phyloP scores from a whole-genome alignment of 2,888 invertebrate genomes.

The Brachypterus glaber region DNA sequence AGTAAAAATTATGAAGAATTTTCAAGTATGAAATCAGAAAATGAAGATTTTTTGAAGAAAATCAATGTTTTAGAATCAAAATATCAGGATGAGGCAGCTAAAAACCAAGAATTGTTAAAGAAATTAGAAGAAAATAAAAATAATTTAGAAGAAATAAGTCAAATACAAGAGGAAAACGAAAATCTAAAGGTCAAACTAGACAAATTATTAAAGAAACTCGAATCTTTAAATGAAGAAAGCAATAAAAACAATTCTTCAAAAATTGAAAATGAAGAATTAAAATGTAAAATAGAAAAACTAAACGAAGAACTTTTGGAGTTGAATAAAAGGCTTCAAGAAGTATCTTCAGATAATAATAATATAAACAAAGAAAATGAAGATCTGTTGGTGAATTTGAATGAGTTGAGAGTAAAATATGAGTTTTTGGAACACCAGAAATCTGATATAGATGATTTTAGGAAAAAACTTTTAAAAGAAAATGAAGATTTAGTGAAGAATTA shows the following conservation, averaged over 20 bases:
- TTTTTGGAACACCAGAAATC: slow-evolving; percentile 24
- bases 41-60: no score
- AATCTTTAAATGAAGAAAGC: slow-evolving; percentile 14
- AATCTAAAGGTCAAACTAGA: slow-evolving; percentile 15
- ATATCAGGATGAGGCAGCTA: no score
- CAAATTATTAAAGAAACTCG: slow-evolving; percentile 17
- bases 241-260: neutral
- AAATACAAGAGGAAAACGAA: slow-evolving; percentile 15
- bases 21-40: no score
- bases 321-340: slow-evolving; percentile 27
- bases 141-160: slow-evolving; percentile 4
- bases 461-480: slow-evolving; percentile 12
- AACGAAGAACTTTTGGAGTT: slow-evolving; percentile 29
- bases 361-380: slow-evolving; percentile 32
- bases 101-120: slow-evolving; percentile 6
- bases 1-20: no score
- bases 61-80: no score
- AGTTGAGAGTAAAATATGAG: slow-evolving; percentile 30
- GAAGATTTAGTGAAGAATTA: slow-evolving; percentile 4
- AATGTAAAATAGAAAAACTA: slow-evolving; percentile 1
- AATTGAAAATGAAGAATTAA: neutral
- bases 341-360: slow-evolving; percentile 31
- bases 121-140: slow-evolving; percentile 8
- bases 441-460: slow-evolving; percentile 14
- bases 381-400: slow-evolving; percentile 28